Base-by-base conservation (phyloP, 2,113 vertebrate genomes). In the Atherinomorus stipes region DNA sequence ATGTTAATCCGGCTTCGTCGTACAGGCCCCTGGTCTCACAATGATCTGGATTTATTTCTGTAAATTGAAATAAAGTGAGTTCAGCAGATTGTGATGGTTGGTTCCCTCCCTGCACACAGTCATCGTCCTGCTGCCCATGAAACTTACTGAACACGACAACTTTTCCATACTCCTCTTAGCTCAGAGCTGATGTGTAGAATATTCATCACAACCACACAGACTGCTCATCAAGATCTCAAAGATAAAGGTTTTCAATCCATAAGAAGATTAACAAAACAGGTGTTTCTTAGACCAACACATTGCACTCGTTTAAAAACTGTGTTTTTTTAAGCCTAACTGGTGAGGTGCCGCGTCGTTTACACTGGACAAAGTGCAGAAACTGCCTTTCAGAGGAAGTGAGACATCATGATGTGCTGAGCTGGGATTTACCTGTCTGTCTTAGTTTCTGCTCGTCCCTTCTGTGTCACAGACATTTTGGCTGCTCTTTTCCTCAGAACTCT, bases 401-500 rank as follows among this genome's bases (percentile, higher is more conserved):
- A 51, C 54, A 34, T 11, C 1, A 23, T 22, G 12, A 9, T 18
- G 42, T 44, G 26, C 8, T 11, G 12, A 49, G 4, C 1, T 45
- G n/a, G 16, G 25, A 62, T 52, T 21, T 2, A n/a, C 28, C 40
- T 63, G 45, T 63, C 61, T 31, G 0, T n/a, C 15, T 21, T 21
- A 9, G 5, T 74, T 79, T 73, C 25, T 59, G 2, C 60, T 70
- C 13, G 34, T 49, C 11, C 21, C 7, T 18, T 31, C 13, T 68
- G 6, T 50, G 11, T 26, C n/a, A 37, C 40, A n/a, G n/a, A n/a
- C n/a, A 11, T 15, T 58, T 1, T 52, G 45, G 1, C 45, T 22
- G 22, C 37, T 11, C 21, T 44, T 25, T 64, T 23, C 57, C 73
- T 2, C 84, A 94, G 94, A 85, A 74, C 51, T 76, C 75, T 5